These are phyloP conservation scores for Nycticorax nycticorax DNA, from an alignment of 2,113 vertebrate species.

Conservation along the genomic window DNA sequence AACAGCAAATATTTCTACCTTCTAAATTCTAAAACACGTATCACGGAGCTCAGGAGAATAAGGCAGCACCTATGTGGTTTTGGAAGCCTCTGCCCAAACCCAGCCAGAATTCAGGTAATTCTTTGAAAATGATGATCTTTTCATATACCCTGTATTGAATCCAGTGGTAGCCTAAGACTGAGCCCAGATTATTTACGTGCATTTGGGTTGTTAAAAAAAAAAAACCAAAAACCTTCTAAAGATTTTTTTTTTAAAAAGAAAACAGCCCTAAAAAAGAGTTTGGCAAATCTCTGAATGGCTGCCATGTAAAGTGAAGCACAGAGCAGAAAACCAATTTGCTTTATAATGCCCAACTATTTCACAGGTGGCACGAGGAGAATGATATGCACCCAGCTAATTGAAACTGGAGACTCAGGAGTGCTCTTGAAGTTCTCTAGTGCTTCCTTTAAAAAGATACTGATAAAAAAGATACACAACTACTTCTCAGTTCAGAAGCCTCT, in stretches of 20 bases:
- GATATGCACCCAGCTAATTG: background rate
- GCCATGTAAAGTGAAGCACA: background rate
- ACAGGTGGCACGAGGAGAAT: background rate
- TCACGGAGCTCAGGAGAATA: background rate
- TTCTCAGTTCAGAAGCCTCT: background rate
- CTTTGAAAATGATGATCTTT: background rate
- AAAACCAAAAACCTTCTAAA: background rate
- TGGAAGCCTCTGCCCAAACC: background rate
- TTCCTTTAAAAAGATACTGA: background rate
- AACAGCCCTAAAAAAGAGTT: too few species aligned
- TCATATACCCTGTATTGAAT: background rate
- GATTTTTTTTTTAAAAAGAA: background rate
- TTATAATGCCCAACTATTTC: background rate
- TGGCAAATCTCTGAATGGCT: background rate
- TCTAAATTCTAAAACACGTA: background rate
- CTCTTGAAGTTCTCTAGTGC: background rate
- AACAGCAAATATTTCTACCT: background rate
- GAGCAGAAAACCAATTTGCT: background rate
- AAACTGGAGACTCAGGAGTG: background rate
- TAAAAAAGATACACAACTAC: background rate
- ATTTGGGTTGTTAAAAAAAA: background rate
- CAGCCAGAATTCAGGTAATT: background rate
- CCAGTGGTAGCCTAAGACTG: background rate
- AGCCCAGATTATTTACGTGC: accelerated
- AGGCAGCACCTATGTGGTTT: accelerated